Percentiles rank a stretch among this genome's conserved stretches.
These are phyloP conservation scores for Lordiphosa andalusiaca DNA, from an alignment of 2,888 invertebrate genomes.

Conservation along the genomic window DNA sequence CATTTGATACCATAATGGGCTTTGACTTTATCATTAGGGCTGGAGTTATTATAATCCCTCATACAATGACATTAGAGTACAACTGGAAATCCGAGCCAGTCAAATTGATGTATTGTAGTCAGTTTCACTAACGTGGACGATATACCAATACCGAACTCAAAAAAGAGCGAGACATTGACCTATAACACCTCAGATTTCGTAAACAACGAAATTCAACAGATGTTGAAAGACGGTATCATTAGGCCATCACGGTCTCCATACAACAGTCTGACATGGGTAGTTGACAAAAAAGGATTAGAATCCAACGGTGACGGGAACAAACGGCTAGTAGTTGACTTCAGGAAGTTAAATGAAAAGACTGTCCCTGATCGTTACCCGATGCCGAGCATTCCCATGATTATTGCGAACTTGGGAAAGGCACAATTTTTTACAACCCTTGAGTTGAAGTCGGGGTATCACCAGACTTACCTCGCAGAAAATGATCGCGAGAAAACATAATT, in stretches of 20 bases:
- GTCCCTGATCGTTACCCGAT: no score
- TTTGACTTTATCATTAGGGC: no score
- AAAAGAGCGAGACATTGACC: no score
- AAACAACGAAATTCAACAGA: constrained; percentile 15
- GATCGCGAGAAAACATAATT: constrained; percentile 3
- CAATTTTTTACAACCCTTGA: constrained; percentile 11
- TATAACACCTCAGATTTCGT: constrained; percentile 22
- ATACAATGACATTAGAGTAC: constrained; percentile 1
- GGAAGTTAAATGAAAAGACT: no score
- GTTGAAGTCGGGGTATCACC: constrained; percentile 8
- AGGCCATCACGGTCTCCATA: no score
- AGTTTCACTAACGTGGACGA: no score
- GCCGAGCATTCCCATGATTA: no score
- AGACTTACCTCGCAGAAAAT: constrained; percentile 5
- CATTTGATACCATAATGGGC: no score
- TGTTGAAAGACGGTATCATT: constrained; percentile 13
- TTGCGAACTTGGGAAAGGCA: no score
- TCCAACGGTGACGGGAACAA: constrained; percentile 42
- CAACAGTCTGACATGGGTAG: constrained; percentile 18
- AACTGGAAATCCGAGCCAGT: constrained; percentile 9
- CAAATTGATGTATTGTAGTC: constrained; percentile 3
- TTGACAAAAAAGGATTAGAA: constrained; percentile 63
- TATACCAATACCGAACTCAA: no score
- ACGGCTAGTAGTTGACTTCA: constrained; percentile 6
- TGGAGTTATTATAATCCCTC: constrained; percentile 2